Conservation (phyloP, 2,888 invertebrate genomes). For the Omphaloscelis lunosa region DNA sequence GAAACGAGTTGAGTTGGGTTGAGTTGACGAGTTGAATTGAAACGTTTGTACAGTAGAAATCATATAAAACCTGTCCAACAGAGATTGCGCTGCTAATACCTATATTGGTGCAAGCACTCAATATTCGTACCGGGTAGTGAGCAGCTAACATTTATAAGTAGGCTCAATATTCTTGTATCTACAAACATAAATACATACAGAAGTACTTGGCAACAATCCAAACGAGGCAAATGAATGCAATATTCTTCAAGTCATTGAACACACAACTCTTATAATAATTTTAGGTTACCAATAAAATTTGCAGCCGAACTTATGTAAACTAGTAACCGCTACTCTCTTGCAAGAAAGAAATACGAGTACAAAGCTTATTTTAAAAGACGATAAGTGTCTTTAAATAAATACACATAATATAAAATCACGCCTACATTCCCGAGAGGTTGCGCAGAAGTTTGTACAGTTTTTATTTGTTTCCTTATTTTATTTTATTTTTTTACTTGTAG, state of each 20-base stretch:
- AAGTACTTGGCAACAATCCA: slow-evolving; percentile 6
- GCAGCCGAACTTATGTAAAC: too few species aligned
- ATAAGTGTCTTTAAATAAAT: too few species aligned
- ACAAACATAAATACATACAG: background rate
- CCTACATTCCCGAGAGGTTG: too few species aligned
- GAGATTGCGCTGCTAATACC: background rate
- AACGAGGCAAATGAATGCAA: slow-evolving; percentile 1
- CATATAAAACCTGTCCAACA: background rate
- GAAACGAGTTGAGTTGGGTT: too few species aligned
- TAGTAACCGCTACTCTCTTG: too few species aligned
- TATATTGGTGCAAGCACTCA: background rate
- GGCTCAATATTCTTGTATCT: background rate
- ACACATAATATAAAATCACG: too few species aligned
- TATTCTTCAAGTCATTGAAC: background rate
- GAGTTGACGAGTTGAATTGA: background rate
- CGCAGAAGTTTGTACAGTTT: too few species aligned
- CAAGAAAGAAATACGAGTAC: too few species aligned
- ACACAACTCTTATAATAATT: background rate
- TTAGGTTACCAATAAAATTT: too few species aligned
- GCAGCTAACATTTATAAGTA: slow-evolving; percentile 1
- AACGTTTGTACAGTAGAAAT: background rate
- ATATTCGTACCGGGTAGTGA: slow-evolving; percentile 2
- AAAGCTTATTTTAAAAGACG: too few species aligned
- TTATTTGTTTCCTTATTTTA: too few species aligned
- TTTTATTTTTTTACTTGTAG: too few species aligned